A percentile compares a stretch with the other conserved stretches of the same genome.
phyloP scores from a whole-genome alignment of 2,797 vertebrate species.

The Rallus crepitans region DNA sequence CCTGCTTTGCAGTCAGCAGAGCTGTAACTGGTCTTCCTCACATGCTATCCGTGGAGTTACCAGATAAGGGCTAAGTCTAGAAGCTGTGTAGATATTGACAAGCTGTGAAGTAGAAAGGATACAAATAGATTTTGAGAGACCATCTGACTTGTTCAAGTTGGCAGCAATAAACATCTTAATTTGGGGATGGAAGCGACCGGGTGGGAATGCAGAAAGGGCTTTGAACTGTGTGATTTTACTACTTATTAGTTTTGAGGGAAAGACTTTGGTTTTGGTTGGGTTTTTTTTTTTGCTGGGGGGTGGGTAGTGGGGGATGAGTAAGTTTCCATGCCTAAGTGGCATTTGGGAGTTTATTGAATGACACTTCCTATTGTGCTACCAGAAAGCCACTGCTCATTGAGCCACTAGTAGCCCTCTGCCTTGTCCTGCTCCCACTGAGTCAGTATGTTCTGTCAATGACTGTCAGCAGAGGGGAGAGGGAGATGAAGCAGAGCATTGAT shows the following conservation, averaged over 20 bases:
- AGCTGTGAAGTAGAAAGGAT: not conserved
- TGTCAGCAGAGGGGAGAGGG: not conserved
- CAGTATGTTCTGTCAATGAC: not conserved
- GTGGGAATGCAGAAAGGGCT: not conserved
- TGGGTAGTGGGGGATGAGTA: not conserved
- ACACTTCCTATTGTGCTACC: not conserved
- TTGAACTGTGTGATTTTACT: not conserved
- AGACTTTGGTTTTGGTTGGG: not conserved
- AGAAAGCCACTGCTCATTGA: rapidly evolving
- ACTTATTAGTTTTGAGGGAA: not conserved
- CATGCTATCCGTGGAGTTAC: not conserved
- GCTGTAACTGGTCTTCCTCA: not conserved
- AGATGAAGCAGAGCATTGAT: not conserved
- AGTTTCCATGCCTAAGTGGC: not conserved
- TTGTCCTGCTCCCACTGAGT: not conserved
- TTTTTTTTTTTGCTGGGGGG: not conserved
- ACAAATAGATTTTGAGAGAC: not conserved
- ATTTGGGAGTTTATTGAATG: not conserved
- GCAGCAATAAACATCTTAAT: not conserved
- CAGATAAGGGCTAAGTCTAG: not conserved
- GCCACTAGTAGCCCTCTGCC: not conserved
- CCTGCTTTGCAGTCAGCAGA: not conserved
- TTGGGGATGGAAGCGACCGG: not conserved
- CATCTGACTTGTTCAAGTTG: not conserved
- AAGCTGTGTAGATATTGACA: not conserved